Evolutionary conservation across 2,797 vertebrate species (phyloP).

Genomic region (Trachurus trachurus): DNA sequence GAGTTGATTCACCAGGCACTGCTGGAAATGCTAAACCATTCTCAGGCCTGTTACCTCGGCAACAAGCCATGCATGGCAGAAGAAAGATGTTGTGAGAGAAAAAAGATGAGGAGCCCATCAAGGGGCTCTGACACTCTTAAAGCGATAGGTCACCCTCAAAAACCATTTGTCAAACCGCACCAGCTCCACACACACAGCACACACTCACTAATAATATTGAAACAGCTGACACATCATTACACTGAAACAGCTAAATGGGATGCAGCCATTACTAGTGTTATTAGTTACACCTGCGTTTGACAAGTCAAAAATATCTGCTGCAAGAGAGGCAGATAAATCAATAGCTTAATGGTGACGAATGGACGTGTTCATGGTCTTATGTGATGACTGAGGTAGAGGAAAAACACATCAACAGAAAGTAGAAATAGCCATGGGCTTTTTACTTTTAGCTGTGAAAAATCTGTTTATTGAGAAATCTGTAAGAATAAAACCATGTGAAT

Average conservation of each 20-base stretch:
- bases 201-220: background rate
- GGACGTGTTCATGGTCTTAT: background rate
- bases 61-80: conserved; percentile 80
- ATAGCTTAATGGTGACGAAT: background rate
- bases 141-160: conserved; percentile 67
- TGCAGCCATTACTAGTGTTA: background rate
- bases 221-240: conserved; percentile 11
- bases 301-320: background rate
- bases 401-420: background rate
- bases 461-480: background rate
- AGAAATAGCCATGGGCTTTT: background rate
- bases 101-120: conserved; percentile 71
- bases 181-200: background rate
- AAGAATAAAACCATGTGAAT: background rate
- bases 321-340: background rate
- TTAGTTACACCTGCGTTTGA: conserved; percentile 5
- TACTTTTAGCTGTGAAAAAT: background rate
- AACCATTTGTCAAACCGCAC: conserved; percentile 38
- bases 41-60: conserved; percentile 81
- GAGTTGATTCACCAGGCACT: conserved; percentile 66
- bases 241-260: background rate
- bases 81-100: conserved; percentile 71
- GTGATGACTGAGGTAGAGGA: background rate
- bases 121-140: conserved; percentile 76
- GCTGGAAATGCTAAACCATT: conserved; percentile 69